These are phyloP conservation scores for Pachliopta kotzebuea DNA, from an alignment of 2,888 invertebrate genomes.

Conservation along the genomic window DNA sequence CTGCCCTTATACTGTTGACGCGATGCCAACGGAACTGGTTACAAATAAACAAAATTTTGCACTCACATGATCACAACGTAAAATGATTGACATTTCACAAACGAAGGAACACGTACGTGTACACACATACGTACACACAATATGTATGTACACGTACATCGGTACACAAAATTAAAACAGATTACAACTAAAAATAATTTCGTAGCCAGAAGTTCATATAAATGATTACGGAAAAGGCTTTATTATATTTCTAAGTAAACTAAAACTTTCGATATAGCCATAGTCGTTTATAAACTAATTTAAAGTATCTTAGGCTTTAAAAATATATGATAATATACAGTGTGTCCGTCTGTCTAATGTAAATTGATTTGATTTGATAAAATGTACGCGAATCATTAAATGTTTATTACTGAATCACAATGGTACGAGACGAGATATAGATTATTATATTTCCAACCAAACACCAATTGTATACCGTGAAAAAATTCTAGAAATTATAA, in stretches of 20 bases:
- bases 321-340: slow-evolving; percentile 22
- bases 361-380: not conserved
- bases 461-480: not conserved
- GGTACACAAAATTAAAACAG: slow-evolving; percentile 33
- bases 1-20: slow-evolving; percentile 66
- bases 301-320: slow-evolving; percentile 27
- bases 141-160: too few relatives aligned
- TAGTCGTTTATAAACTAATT: slow-evolving; percentile 20
- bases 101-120: slow-evolving; percentile 64
- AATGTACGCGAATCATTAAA: slow-evolving; percentile 16
- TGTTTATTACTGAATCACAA: slow-evolving; percentile 21
- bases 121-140: not conserved
- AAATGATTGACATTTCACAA: slow-evolving; percentile 76
- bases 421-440: slow-evolving; percentile 20
- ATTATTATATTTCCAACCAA: not conserved
- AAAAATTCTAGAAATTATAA: not conserved
- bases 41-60: slow-evolving; percentile 68
- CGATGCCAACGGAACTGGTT: slow-evolving; percentile 64
- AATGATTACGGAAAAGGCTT: slow-evolving; percentile 19
- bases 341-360: not conserved
- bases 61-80: slow-evolving; percentile 79
- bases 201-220: slow-evolving; percentile 25
- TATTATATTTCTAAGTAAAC: slow-evolving; percentile 14
- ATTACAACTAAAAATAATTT: slow-evolving; percentile 34
- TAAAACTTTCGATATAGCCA: slow-evolving; percentile 24